These are phyloP conservation scores for Drosophila heteroneura DNA, from an alignment of 2,888 invertebrate species.

Conservation along the genomic window DNA sequence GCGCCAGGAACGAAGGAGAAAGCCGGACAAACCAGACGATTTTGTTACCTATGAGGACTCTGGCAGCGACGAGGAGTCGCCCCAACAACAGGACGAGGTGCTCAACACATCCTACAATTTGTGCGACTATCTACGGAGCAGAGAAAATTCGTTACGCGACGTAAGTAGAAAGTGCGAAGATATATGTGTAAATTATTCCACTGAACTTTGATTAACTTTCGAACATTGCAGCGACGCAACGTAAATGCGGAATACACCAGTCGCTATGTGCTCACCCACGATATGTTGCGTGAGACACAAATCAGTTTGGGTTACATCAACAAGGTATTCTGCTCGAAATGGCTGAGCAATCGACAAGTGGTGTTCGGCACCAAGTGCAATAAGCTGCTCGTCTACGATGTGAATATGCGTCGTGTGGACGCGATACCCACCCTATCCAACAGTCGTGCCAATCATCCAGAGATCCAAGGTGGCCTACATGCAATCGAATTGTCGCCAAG, in stretches of 20 bases:
- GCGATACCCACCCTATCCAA: slow-evolving; percentile 94
- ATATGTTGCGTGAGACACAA: slow-evolving; percentile 94
- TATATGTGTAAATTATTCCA: neutral
- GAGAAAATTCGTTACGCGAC: slow-evolving; percentile 91
- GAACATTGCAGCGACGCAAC: slow-evolving; percentile 86
- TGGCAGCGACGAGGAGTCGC: slow-evolving; percentile 93
- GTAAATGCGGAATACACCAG: slow-evolving; percentile 93
- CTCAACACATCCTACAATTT: slow-evolving; percentile 93
- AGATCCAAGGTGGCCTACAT: slow-evolving; percentile 94
- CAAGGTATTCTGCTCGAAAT: slow-evolving; percentile 97
- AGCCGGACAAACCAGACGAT: slow-evolving; percentile 95
- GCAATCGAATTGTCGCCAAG: slow-evolving; percentile 97
- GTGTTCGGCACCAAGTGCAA: slow-evolving; percentile 99
- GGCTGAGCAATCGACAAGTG: slow-evolving; percentile 97
- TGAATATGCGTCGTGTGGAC: slow-evolving; percentile 93
- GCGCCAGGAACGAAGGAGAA: slow-evolving; percentile 89
- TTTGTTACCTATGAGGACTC: slow-evolving; percentile 95
- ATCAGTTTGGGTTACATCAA: slow-evolving; percentile 94
- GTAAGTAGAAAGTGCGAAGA: slow-evolving; percentile 79
- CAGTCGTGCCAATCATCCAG: slow-evolving; percentile 86
- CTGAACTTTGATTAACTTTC: slow-evolving; percentile 45
- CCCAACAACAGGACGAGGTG: slow-evolving; percentile 89
- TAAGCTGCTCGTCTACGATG: slow-evolving; percentile 97
- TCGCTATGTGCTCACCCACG: slow-evolving; percentile 94
- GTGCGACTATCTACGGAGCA: slow-evolving; percentile 92